Evolutionary conservation across 2,888 invertebrate genomes (phyloP).

Genomic region (Pemphredon lugubris): DNA sequence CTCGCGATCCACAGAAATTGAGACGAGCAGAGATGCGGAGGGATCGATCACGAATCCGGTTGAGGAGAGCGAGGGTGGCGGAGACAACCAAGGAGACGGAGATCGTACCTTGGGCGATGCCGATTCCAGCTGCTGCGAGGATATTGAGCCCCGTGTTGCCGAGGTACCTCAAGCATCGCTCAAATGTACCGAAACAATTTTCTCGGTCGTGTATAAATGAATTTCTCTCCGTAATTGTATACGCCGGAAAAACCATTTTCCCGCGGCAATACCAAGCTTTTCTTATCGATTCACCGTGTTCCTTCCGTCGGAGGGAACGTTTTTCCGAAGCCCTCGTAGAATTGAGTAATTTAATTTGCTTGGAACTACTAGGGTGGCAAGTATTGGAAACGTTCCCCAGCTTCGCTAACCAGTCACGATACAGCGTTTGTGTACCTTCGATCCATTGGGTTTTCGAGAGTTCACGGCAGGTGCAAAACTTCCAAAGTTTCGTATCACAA

Average conservation of each 20-base stretch:
- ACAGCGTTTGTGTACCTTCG: background rate
- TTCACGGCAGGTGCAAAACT: background rate
- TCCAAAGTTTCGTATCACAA: background rate
- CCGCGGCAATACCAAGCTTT: slow-evolving; percentile 6
- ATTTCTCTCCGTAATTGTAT: too few relatives aligned
- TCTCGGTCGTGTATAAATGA: too few relatives aligned
- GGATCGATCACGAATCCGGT: slow-evolving; percentile 76
- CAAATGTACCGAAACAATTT: background rate
- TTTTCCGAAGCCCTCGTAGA: background rate
- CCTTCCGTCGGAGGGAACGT: too few relatives aligned
- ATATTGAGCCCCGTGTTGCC: slow-evolving; percentile 66
- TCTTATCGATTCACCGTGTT: too few relatives aligned
- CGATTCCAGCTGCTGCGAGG: slow-evolving; percentile 74
- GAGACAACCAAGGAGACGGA: slow-evolving; percentile 73
- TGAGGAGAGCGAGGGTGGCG: slow-evolving; percentile 74
- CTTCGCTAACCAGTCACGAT: background rate
- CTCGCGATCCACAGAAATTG: slow-evolving; percentile 63
- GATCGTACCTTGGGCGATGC: slow-evolving; percentile 73
- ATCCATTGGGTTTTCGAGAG: too few relatives aligned
- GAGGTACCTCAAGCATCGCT: slow-evolving; percentile 56
- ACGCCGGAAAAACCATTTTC: background rate
- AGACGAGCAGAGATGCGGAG: slow-evolving; percentile 75
- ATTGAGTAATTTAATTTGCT: slow-evolving; percentile 7
- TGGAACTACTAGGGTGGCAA: slow-evolving; percentile 4
- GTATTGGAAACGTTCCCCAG: background rate